Conservation (phyloP, 2,797 vertebrate genomes). For the Acrocephalus scirpaceus region DNA sequence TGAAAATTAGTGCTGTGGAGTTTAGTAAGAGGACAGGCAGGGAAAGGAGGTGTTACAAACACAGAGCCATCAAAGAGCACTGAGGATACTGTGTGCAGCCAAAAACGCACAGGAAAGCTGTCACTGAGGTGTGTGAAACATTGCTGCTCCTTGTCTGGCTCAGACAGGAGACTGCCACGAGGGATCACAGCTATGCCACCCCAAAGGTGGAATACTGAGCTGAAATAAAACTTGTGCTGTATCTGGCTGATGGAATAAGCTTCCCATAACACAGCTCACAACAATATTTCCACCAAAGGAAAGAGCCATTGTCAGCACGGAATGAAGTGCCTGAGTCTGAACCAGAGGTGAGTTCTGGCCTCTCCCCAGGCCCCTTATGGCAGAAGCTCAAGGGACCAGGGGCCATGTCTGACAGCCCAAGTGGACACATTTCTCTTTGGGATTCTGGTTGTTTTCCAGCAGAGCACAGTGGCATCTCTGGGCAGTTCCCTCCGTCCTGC, state of each 20-base stretch:
- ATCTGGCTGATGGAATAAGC: background rate
- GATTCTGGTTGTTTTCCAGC: background rate
- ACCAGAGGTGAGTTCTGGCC: background rate
- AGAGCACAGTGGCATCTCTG: background rate
- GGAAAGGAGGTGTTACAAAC: conserved; percentile 52
- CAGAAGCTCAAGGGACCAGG: background rate
- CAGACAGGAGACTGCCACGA: background rate
- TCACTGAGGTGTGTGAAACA: conserved; percentile 2
- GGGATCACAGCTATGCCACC: background rate
- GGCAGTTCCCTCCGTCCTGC: background rate
- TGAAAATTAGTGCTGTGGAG: conserved; percentile 39
- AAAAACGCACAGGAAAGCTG: conserved; percentile 5
- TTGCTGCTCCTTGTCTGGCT: conserved; percentile 16
- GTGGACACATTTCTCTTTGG: background rate
- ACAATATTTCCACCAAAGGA: background rate
- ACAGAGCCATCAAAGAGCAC: conserved; percentile 10
- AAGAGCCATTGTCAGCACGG: background rate
- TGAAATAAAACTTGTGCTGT: background rate
- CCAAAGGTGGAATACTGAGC: background rate
- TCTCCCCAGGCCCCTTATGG: background rate
- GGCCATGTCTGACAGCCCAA: background rate
- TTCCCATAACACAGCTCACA: background rate
- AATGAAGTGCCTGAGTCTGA: background rate
- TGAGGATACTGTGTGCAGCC: background rate
- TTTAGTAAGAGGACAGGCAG: conserved; percentile 71